These are phyloP conservation scores for Protomyctophum bolini DNA, from an alignment of 2,113 vertebrate species.

Conservation along the genomic window DNA sequence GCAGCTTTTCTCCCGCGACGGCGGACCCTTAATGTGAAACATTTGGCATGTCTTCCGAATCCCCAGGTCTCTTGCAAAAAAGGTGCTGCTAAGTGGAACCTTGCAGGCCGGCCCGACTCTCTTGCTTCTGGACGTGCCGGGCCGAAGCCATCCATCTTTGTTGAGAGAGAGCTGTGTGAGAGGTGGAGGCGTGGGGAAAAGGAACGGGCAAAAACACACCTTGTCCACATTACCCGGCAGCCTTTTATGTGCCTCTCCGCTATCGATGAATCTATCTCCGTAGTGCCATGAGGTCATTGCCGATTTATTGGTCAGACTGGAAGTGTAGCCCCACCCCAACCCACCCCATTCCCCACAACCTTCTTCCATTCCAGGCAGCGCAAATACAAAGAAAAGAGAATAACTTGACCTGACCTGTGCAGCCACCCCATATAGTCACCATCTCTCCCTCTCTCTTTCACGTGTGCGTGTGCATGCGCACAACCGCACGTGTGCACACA, in stretches of 20 bases:
- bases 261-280: conserved; percentile 70
- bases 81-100: conserved; percentile 64
- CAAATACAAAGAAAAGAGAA: conserved; percentile 40
- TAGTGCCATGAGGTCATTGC: conserved; percentile 23
- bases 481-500: too few relatives aligned
- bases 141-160: conserved; percentile 34
- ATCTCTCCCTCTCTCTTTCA: conserved; percentile 2
- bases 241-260: conserved; percentile 62
- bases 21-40: conserved; percentile 73
- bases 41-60: conserved; percentile 60
- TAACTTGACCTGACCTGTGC: conserved; percentile 43
- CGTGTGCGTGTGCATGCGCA: too few relatives aligned
- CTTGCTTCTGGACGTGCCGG: neutral
- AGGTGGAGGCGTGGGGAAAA: conserved; percentile 13
- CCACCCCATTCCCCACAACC: neutral
- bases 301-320: conserved; percentile 69
- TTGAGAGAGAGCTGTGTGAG: conserved; percentile 36
- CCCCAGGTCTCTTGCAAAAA: conserved; percentile 24
- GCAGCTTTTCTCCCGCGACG: conserved; percentile 30
- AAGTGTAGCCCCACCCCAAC: conserved; percentile 41
- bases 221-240: conserved; percentile 66
- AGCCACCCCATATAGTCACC: conserved; percentile 49
- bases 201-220: conserved; percentile 46
- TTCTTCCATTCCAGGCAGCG: conserved; percentile 33
- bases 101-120: conserved; percentile 28